phyloP scores from a whole-genome alignment of 2,113 vertebrate species.

The Drymodes brunneopygia region DNA sequence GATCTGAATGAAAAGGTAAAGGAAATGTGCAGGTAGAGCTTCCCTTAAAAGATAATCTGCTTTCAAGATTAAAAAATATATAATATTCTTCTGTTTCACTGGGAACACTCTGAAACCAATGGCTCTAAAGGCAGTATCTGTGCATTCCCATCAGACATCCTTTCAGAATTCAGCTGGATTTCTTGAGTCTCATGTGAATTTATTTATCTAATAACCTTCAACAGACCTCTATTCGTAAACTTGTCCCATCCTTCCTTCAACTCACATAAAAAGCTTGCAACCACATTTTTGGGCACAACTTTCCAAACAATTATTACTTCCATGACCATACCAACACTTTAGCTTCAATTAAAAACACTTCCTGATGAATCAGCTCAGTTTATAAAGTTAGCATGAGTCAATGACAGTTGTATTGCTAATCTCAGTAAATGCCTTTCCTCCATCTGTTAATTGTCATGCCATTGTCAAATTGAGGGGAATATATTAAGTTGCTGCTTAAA shows the following conservation, averaged over 20 bases:
- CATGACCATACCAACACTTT: accelerated
- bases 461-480: neutral
- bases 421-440: neutral
- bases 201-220: neutral
- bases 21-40: neutral
- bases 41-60: neutral
- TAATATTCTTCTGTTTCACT: neutral
- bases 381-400: neutral
- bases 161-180: neutral
- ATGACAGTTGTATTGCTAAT: neutral
- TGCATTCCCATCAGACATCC: neutral
- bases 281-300: neutral
- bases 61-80: neutral
- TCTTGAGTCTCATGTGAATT: neutral
- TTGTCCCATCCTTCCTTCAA: neutral
- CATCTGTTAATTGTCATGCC: constrained; percentile 3
- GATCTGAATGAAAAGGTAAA: neutral
- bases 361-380: neutral
- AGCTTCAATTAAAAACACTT: neutral
- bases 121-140: neutral
- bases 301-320: neutral
- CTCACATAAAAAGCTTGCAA: neutral
- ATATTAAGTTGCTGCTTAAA: neutral
- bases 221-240: accelerated
- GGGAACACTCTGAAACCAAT: neutral